These are phyloP conservation scores for Metopia argyrocephala DNA, from an alignment of 2,888 invertebrate species.

Conservation along the genomic window DNA sequence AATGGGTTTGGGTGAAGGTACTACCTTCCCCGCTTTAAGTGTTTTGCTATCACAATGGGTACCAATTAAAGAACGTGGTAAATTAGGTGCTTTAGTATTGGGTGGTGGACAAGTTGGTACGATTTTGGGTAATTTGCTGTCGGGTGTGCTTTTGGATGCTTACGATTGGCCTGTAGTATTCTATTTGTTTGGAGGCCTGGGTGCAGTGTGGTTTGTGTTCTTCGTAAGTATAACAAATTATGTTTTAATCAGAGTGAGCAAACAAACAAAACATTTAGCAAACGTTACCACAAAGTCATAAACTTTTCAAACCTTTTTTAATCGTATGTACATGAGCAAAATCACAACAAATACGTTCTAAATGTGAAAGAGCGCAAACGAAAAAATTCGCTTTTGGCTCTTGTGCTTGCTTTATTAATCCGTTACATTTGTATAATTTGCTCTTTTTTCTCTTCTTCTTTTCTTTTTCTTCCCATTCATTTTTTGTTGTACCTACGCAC, in stretches of 20 bases:
- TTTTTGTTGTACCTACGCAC: too few relatives aligned
- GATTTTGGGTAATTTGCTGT: constrained; percentile 83
- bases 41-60: constrained; percentile 90
- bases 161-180: constrained; percentile 88
- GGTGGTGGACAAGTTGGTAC: constrained; percentile 86
- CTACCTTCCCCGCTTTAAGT: constrained; percentile 91
- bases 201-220: constrained; percentile 85
- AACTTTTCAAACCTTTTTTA: neutral
- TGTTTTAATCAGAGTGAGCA: too few relatives aligned
- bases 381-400: too few relatives aligned
- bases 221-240: constrained; percentile 80
- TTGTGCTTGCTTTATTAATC: too few relatives aligned
- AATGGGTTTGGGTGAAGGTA: constrained; percentile 92
- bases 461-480: too few relatives aligned
- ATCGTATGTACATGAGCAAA: too few relatives aligned
- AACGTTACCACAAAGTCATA: too few relatives aligned
- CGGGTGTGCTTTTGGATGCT: constrained; percentile 84
- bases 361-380: too few relatives aligned
- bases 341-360: too few relatives aligned
- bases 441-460: too few relatives aligned
- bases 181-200: constrained; percentile 88
- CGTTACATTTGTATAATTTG: too few relatives aligned
- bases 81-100: constrained; percentile 88
- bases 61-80: constrained; percentile 86
- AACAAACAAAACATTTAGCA: too few relatives aligned